Evolutionary conservation across 2,113 vertebrate genomes (phyloP), one percentile per base, ranked within the genome.

Genomic region (Bufo bufo): DNA sequence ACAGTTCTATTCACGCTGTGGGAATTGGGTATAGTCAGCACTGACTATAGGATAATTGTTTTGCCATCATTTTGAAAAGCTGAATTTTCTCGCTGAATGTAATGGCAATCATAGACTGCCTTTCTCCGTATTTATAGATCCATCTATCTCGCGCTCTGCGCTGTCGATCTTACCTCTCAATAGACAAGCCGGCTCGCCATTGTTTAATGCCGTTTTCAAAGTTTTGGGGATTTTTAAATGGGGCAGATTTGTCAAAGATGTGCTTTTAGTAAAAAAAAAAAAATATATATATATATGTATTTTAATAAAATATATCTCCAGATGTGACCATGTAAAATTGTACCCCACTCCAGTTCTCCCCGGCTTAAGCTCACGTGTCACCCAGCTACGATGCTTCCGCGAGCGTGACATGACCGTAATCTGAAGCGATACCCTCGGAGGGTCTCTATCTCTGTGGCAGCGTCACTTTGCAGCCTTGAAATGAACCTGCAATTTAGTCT

Each of bases 401-500:
- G 3, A 47, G 3, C 8, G 16, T 63, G 79, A 47, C 79, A 23
- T 66, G 94, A 94, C 94, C 94, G 93, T 93, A 92, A 92, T 93
- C 93, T 94, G 93, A 19, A 93, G 92, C 93, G 93, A 80, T 88
- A 84, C 90, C 19, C 50, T 83, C 54, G 56, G 14, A 66, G 43
- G 58, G 58, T 82, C 80, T 80, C 93, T 92, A 94, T 94, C 92
- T 92, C 93, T 92, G 93, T 93, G 7, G 95, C 95, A 94, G 91
- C 94, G 94, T 96, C 92, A 93, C 91, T 94, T 93, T 93, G 92
- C 93, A 85, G 92, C 93, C 94, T 94, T 94, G 93, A 96, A 96
- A 96, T 96, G 95, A 96, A 96, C 95, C 95, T 96, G 94, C 93
- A 96, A 96, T 96, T 96, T 96, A 94, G 94, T 95, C 93, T 95